These are phyloP conservation scores for Camptogramma bilineatum DNA, from an alignment of 2,888 invertebrate genomes.

Conservation along the genomic window DNA sequence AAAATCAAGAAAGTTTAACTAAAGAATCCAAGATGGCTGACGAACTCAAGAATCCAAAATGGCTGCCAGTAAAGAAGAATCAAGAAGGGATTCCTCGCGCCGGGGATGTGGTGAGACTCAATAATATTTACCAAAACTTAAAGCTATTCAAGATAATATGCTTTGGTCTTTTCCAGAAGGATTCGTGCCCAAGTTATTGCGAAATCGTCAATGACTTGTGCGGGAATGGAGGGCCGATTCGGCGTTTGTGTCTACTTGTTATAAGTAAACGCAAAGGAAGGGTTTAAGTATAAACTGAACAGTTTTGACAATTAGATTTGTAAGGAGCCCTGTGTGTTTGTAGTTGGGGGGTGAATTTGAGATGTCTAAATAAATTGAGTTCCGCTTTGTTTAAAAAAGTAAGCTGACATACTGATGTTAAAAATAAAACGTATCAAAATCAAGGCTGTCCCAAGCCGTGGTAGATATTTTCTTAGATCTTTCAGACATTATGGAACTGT, in stretches of 20 bases:
- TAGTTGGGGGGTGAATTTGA: constrained; percentile 25
- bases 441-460: too few species aligned
- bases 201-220: constrained; percentile 44
- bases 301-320: constrained; percentile 50
- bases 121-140: constrained; percentile 42
- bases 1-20: constrained; percentile 7
- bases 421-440: too few species aligned
- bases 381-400: too few species aligned
- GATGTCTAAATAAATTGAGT: constrained; percentile 3
- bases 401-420: too few species aligned
- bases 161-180: constrained; percentile 80
- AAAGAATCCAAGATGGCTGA: constrained; percentile 41
- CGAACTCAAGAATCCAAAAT: neutral
- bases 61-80: constrained; percentile 10
- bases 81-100: constrained; percentile 51
- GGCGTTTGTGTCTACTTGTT: constrained; percentile 35
- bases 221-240: constrained; percentile 28
- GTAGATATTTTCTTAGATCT: too few species aligned
- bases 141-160: constrained; percentile 64
- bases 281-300: constrained; percentile 68
- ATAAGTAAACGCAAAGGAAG: constrained; percentile 44
- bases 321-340: constrained; percentile 54
- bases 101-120: constrained; percentile 57
- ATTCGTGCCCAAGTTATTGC: constrained; percentile 31
- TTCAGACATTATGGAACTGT: too few species aligned